These are phyloP conservation scores for Drosophila mojavensis DNA, from an alignment of 1,140 invertebrate species.

Conservation along the genomic window DNA sequence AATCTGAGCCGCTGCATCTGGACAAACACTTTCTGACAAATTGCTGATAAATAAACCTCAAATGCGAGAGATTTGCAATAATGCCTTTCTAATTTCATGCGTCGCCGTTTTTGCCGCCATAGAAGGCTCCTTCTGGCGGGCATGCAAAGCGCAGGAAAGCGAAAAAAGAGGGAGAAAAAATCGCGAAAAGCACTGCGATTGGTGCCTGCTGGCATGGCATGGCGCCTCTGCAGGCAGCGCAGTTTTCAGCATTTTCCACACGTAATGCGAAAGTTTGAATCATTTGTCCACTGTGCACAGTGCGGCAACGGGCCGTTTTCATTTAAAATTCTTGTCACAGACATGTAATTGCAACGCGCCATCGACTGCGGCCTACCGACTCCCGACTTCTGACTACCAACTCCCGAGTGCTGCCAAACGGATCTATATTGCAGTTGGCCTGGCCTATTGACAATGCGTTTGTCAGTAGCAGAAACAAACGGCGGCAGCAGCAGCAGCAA, in stretches of 20 bases:
- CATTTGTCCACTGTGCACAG: constrained; percentile 72
- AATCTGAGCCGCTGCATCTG: constrained; percentile 75
- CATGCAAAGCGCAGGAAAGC: constrained; percentile 70
- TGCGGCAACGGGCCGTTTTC: constrained; percentile 64
- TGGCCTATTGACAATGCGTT: constrained; percentile 75
- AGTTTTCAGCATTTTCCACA: constrained; percentile 81
- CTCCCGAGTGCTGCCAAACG: constrained; percentile 42
- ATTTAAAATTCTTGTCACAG: constrained; percentile 84
- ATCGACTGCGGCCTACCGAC: constrained; percentile 35
- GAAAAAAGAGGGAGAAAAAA: constrained; percentile 22
- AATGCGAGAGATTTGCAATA: constrained; percentile 73
- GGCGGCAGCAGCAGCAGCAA: constrained; percentile 12
- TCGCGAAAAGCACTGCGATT: constrained; percentile 4
- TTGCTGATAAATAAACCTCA: constrained; percentile 80
- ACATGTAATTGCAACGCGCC: constrained; percentile 75
- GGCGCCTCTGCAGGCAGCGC: constrained; percentile 57
- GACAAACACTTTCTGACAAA: constrained; percentile 74
- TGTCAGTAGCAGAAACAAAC: constrained; percentile 46
- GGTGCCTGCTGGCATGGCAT: constrained; percentile 57
- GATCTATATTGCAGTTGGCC: constrained; percentile 65
- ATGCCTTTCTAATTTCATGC: constrained; percentile 82
- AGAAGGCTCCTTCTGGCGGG: constrained; percentile 42
- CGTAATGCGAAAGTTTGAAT: constrained; percentile 82
- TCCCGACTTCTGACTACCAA: constrained; percentile 18
- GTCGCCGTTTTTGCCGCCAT: constrained; percentile 53